Conservation (phyloP, 2,113 vertebrate species). For the Lontra canadensis region DNA sequence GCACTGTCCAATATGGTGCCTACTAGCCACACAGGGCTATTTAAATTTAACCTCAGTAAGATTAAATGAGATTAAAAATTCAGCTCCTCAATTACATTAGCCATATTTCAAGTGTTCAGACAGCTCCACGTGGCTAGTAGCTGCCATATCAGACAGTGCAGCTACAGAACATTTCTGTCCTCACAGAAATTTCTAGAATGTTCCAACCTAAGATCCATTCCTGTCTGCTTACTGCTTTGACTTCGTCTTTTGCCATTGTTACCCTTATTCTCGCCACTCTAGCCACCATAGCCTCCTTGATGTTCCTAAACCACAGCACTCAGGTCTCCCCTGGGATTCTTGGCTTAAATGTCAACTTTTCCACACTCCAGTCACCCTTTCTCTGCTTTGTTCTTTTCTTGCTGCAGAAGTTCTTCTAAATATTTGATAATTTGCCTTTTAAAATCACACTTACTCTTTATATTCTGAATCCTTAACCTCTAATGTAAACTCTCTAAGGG, state of each 20-base stretch:
- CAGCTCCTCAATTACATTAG: background rate
- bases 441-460: background rate
- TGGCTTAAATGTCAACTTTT: background rate
- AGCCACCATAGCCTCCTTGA: background rate
- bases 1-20: background rate
- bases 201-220: background rate
- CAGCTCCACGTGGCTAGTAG: background rate
- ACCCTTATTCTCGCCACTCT: background rate
- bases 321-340: background rate
- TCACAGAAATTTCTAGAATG: constrained; percentile 31
- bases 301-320: background rate
- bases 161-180: background rate
- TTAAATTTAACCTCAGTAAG: constrained; percentile 32
- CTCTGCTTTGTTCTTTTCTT: background rate
- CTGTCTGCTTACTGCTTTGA: background rate
- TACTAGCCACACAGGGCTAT: background rate
- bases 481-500: background rate
- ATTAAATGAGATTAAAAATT: constrained; percentile 8
- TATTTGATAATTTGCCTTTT: background rate
- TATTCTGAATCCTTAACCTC: background rate
- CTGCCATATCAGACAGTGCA: background rate
- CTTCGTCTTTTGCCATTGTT: background rate
- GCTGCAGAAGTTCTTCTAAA: constrained; percentile 24
- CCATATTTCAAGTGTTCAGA: background rate
- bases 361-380: background rate